Percentiles rank a stretch among this genome's conserved stretches.
These are phyloP conservation scores for Synchiropus splendidus DNA, from an alignment of 2,113 vertebrate species.

Conservation along the genomic window DNA sequence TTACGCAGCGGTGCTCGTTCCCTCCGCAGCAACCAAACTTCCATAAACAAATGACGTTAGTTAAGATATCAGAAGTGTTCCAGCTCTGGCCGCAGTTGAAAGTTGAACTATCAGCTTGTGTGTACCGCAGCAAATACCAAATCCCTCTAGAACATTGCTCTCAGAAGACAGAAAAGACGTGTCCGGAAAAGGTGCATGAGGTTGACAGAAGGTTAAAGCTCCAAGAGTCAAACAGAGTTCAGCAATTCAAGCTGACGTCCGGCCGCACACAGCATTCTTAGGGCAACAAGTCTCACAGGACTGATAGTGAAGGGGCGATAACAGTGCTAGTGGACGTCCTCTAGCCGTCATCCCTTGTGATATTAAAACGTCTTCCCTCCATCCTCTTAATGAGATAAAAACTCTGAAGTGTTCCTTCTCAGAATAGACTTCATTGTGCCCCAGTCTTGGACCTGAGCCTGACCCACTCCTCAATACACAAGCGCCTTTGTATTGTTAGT, in stretches of 20 bases:
- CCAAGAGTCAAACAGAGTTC: too few relatives aligned
- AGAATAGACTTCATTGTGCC: slow-evolving; percentile 64
- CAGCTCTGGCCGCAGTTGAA: slow-evolving; percentile 14
- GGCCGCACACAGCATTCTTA: slow-evolving; percentile 20
- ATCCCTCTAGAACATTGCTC: too few relatives aligned
- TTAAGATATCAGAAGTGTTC: slow-evolving; percentile 15
- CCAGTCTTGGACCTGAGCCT: slow-evolving; percentile 40
- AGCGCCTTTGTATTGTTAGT: slow-evolving; percentile 51
- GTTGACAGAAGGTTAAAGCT: too few relatives aligned
- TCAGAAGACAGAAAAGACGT: too few relatives aligned
- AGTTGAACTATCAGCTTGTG: slow-evolving; percentile 14
- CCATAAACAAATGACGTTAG: slow-evolving; percentile 29
- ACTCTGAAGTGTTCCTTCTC: slow-evolving; percentile 43
- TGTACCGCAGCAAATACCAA: not conserved
- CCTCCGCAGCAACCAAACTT: slow-evolving; percentile 9
- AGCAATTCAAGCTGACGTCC: too few relatives aligned
- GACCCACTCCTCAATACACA: slow-evolving; percentile 44
- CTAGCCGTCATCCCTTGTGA: slow-evolving; percentile 32
- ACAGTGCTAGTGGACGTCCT: slow-evolving; percentile 20
- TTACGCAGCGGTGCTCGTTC: slow-evolving; percentile 12
- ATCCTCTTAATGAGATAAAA: slow-evolving; percentile 27
- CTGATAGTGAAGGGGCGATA: slow-evolving; percentile 18
- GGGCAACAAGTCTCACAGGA: slow-evolving; percentile 18
- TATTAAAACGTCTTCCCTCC: slow-evolving; percentile 52
- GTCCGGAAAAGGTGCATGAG: too few relatives aligned